Evolutionary conservation across 1,140 invertebrate genomes (phyloP), one percentile per base, ranked within the genome.

Genomic region (Pachypeltis micranthus): DNA sequence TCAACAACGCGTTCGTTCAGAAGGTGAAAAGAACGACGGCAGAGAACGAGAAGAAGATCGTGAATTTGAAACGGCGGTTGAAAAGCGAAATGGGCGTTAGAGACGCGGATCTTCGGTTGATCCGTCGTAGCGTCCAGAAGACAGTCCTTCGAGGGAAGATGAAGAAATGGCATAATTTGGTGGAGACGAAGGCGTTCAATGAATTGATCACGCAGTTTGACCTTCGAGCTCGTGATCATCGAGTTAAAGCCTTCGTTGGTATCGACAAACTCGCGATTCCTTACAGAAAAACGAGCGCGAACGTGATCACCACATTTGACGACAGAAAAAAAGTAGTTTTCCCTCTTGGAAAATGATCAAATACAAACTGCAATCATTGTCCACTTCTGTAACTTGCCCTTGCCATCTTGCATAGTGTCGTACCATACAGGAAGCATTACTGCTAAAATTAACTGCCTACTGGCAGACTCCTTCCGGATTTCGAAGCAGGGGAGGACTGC

Each of bases 241-340:
- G 23, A 14, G 23, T 51, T 10, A 51, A 51, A 21, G 31, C 31
- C 7, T 51, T 16, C 21, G 21, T 51, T 21, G 47, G 47, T 10
- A 51, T 51, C 12, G 47, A 51, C 47, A 51, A 51, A 51, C 47
- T 51, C 3, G 47, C 47, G 10, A 51, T 51, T 51, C 47, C 47
- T 3, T 51, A 51, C 47, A 51, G 47, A 51, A 51, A 51, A 21
- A 51, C 47, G 47, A 10, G 7, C 3, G 47, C 10, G 21, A 51
- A 51, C 21, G 23, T 51, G 23, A 14, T 51, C 10, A 51, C 47
- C 7, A 51, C 47, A 7, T 51, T 51, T 51, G 19, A 51, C 47
- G 47, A 51, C 4, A 51, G 23, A 21, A 51, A 51, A 21, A 51
- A 51, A 51, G 21, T 51, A 21, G 21, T 21, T 51, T 51, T 51